phyloP scores from a whole-genome alignment of 2,797 vertebrate species.

The Hyperoplus lanceolatus region DNA sequence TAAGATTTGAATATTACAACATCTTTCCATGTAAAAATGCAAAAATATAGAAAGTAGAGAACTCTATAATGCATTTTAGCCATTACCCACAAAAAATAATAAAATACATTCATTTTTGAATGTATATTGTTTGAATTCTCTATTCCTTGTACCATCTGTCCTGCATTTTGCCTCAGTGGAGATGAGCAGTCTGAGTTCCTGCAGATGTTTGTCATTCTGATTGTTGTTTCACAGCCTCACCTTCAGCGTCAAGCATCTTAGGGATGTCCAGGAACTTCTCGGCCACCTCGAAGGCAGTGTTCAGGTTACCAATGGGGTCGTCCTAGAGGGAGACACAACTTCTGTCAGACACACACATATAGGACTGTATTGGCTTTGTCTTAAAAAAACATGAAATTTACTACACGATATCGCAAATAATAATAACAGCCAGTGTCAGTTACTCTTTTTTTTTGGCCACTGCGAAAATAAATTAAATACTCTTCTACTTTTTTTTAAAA shows the following conservation, averaged over 20 bases:
- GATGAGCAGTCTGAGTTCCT: not conserved
- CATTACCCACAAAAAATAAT: not conserved
- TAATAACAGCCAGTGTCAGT: too few species aligned
- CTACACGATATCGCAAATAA: not conserved
- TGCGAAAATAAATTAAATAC: too few species aligned
- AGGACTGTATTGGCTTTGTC: too few species aligned
- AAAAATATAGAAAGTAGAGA: slow-evolving; percentile 2
- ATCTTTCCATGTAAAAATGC: not conserved
- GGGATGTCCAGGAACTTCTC: slow-evolving; percentile 96
- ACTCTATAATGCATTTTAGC: not conserved
- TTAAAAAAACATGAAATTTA: not conserved
- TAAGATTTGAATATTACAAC: not conserved
- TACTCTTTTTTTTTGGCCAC: too few species aligned
- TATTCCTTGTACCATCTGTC: slow-evolving; percentile 9
- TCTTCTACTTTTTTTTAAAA: too few species aligned
- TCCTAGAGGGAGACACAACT: slow-evolving; percentile 83
- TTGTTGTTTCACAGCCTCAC: slow-evolving; percentile 71
- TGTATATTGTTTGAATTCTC: slow-evolving; percentile 12
- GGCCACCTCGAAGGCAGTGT: slow-evolving; percentile 94
- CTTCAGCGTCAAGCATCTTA: slow-evolving; percentile 94
- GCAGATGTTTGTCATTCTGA: not conserved
- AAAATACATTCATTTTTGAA: not conserved
- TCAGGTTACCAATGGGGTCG: slow-evolving; percentile 93
- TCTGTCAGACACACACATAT: slow-evolving; percentile 31
- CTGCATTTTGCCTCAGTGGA: not conserved